These are phyloP conservation scores for Murina feae DNA, from an alignment of 2,113 vertebrate species.

Conservation along the genomic window DNA sequence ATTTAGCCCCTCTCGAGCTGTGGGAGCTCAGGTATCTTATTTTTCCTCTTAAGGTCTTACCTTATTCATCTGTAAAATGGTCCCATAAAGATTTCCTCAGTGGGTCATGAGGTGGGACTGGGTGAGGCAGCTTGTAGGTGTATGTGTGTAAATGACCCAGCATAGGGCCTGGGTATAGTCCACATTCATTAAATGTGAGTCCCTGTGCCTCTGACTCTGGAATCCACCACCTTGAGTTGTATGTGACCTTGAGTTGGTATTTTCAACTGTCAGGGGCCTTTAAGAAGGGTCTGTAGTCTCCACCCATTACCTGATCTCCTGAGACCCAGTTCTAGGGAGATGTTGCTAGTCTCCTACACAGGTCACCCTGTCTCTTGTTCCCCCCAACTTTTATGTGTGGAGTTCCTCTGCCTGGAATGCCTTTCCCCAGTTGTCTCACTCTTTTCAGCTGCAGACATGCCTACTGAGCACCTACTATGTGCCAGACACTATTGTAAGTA, in stretches of 20 bases:
- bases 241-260: neutral
- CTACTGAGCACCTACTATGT: neutral
- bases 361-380: neutral
- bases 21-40: neutral
- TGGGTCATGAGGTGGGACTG: neutral
- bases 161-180: neutral
- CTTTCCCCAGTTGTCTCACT: neutral
- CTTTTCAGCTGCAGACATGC: neutral
- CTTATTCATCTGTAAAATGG: neutral
- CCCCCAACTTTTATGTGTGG: neutral
- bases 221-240: neutral
- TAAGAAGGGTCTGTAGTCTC: neutral
- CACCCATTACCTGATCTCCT: rapidly evolving
- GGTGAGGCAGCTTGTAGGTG: rapidly evolving
- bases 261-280: neutral
- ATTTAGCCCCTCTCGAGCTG: neutral
- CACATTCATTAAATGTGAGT: neutral
- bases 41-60: neutral
- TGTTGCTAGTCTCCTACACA: neutral
- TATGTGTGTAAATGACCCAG: neutral
- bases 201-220: neutral
- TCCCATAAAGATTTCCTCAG: neutral
- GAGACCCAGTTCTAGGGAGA: neutral
- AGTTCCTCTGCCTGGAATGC: neutral
- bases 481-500: neutral